Conservation (phyloP, 2,113 vertebrate species). For the Leucoraja erinaceus region DNA sequence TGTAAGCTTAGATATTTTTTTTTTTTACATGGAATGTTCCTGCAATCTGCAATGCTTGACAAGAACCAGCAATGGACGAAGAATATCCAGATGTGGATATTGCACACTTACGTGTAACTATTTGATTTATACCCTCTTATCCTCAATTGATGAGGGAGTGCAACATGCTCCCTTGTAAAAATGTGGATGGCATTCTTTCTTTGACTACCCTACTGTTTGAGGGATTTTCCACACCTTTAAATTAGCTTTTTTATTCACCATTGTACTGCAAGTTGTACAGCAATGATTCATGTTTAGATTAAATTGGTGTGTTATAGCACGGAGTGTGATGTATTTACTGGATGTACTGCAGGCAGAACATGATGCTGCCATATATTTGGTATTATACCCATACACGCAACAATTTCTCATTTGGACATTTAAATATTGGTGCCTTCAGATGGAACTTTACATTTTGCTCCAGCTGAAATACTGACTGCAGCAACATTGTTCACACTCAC, state of each 20-base stretch:
- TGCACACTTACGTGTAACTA: not conserved
- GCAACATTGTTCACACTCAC: not conserved
- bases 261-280: too few relatives aligned
- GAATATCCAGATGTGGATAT: not conserved
- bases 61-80: not conserved
- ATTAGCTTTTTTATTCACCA: too few relatives aligned
- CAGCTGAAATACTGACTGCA: not conserved
- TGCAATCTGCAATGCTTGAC: not conserved
- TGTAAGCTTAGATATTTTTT: not conserved
- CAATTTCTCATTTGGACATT: slow-evolving; percentile 19
- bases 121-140: not conserved
- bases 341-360: slow-evolving; percentile 4
- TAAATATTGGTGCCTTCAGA: not conserved
- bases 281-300: not conserved
- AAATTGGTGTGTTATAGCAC: not conserved
- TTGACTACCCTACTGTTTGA: not conserved
- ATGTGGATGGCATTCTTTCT: too few relatives aligned
- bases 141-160: not conserved
- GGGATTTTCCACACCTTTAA: not conserved
- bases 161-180: not conserved
- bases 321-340: slow-evolving; percentile 5
- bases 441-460: not conserved
- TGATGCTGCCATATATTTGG: not conserved
- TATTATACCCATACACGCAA: not conserved
- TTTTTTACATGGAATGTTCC: not conserved